A percentile compares a stretch with the other conserved stretches of the same genome.
Evolutionary conservation across 2,113 vertebrate genomes (phyloP).

Genomic region (Labrus mixtus): DNA sequence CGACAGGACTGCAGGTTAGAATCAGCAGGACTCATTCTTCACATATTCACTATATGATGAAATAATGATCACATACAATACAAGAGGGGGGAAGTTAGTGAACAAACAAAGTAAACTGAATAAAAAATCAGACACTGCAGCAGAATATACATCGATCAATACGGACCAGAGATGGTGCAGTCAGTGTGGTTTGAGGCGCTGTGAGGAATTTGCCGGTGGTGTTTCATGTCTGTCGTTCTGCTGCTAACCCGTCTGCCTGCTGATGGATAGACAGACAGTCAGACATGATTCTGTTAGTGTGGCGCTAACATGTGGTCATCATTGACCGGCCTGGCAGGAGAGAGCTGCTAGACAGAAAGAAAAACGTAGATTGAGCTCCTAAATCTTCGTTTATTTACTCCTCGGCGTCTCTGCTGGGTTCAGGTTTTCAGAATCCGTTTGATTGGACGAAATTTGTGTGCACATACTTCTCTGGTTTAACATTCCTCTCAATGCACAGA

Average conservation of each 20-base stretch:
- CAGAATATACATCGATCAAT: too few relatives aligned
- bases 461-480: too few relatives aligned
- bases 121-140: too few relatives aligned
- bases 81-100: too few relatives aligned
- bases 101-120: too few relatives aligned
- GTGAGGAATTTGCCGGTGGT: constrained; percentile 21
- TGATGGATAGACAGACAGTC: not conserved
- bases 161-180: not conserved
- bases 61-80: too few relatives aligned
- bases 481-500: too few relatives aligned
- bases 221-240: constrained; percentile 1
- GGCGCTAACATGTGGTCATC: not conserved
- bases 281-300: not conserved
- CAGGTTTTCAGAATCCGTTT: too few relatives aligned
- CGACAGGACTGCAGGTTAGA: not conserved
- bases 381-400: not conserved
- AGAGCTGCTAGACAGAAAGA: not conserved
- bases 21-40: not conserved
- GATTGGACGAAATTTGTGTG: too few relatives aligned
- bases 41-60: too few relatives aligned
- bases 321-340: not conserved
- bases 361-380: too few relatives aligned
- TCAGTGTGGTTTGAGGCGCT: not conserved
- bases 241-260: not conserved
- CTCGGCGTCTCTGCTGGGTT: not conserved